Evolutionary conservation across 92 coral and sea anemone species (phyloP), one percentile per base, ranked within the genome.

Genomic region (Diadumene lineata): DNA sequence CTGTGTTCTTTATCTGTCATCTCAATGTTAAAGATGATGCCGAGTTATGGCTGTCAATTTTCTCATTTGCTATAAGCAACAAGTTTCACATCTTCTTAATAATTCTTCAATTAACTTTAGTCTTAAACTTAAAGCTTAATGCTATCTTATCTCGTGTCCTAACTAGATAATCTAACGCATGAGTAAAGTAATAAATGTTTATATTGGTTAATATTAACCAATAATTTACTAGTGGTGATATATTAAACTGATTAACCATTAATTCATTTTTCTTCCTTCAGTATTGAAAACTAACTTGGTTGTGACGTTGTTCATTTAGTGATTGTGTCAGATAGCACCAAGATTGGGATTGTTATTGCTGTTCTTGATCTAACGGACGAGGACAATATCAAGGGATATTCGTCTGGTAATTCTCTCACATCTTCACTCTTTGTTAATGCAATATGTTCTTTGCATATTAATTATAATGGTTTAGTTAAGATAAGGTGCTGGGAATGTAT

Each of bases 311-410:
- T 78, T 56, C 68, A 69, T 78, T 48, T 68, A 78, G 82, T 78
- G 29, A 60, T 56, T 60, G 82, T 78, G 27, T 69, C 82, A 19
- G 82, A 78, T 73, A 78, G 75, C 72, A 67, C 82, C 82, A 78
- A 78, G 30, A 46, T 68, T 58, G 75, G 82, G 46, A 68, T 75
- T 15, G 68, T 68, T 66, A 67, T 78, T 31, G 82, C 82, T 43
- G 75, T 78, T 34, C 82, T 78, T 38, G 82, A 78, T 34, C 67
- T 78, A 32, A 57, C 74, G 53, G 82, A 78, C 43, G 82, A 78
- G 76, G 82, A 78, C 50, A 57, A 50, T 11, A 44, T 34, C 50
- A 73, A 69, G 27, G 60, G 82, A 78, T 25, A 50, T 2, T 30
- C 70, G 11, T 64, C 82, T 56, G 82, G 82, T 78, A 78, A 78